Evolutionary conservation across 2,888 invertebrate genomes (phyloP).

Genomic region (Timema podura): DNA sequence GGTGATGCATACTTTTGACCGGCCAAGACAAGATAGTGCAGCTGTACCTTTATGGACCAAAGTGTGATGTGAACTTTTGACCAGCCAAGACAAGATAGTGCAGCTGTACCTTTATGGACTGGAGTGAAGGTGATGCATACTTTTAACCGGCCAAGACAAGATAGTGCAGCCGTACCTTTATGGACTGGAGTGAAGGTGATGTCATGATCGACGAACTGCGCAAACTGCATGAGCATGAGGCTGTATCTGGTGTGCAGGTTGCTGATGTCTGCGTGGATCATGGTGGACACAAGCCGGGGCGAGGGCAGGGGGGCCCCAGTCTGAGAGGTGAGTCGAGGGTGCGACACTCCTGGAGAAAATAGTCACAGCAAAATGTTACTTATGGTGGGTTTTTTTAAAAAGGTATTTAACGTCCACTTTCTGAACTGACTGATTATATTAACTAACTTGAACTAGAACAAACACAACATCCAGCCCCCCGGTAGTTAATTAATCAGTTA

Average conservation of each 20-base stretch:
- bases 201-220: conserved; percentile 92
- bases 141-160: conserved; percentile 9
- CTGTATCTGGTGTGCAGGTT: conserved; percentile 85
- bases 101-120: no score
- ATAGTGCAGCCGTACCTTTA: conserved; percentile 54
- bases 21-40: conserved; percentile 1
- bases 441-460: no score
- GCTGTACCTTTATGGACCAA: conserved; percentile 57
- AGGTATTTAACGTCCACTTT: no score
- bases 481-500: no score
- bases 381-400: no score
- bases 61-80: neutral
- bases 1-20: neutral
- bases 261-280: conserved; percentile 88
- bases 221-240: conserved; percentile 92
- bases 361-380: no score
- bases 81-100: neutral
- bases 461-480: no score
- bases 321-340: conserved; percentile 68
- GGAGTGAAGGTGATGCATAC: conserved; percentile 91
- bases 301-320: conserved; percentile 78
- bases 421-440: no score
- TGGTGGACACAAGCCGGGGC: conserved; percentile 78
- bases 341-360: conserved; percentile 61
- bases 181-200: conserved; percentile 91